Evolutionary conservation across 1,140 invertebrate genomes (phyloP).

Genomic region (Drosophila asahinai): DNA sequence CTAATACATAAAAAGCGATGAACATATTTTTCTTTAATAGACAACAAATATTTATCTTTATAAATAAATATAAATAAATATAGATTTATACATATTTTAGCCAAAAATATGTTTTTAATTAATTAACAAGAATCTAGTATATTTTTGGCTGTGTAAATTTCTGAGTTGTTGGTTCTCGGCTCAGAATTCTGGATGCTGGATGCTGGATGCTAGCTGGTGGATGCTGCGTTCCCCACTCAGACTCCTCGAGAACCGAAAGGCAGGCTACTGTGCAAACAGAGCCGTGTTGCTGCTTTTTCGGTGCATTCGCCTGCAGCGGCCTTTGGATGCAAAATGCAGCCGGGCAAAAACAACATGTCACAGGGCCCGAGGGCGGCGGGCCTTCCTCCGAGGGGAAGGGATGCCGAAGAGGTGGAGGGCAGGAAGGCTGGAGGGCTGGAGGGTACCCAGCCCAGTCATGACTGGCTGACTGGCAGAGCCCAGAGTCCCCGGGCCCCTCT

Average conservation of each 20-base stretch:
- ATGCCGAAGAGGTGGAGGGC: background rate
- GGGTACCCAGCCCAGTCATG: slow-evolving; percentile 30
- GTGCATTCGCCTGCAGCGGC: slow-evolving; percentile 75
- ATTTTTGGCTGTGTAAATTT: background rate
- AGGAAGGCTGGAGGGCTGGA: slow-evolving; percentile 12
- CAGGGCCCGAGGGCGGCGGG: slow-evolving; percentile 22
- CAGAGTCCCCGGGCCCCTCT: slow-evolving; percentile 8
- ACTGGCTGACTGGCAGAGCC: slow-evolving; percentile 35
- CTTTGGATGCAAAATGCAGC: slow-evolving; percentile 73
- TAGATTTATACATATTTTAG: too few species aligned
- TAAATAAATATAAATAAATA: too few species aligned
- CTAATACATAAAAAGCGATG: too few species aligned
- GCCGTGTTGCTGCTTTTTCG: slow-evolving; percentile 65
- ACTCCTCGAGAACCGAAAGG: slow-evolving; percentile 21
- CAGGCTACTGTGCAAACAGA: slow-evolving; percentile 76
- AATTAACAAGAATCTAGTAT: background rate
- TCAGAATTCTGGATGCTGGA: slow-evolving; percentile 11
- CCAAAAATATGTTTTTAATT: background rate
- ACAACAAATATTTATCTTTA: too few species aligned
- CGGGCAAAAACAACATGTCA: slow-evolving; percentile 75
- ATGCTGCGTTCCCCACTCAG: slow-evolving; percentile 10
- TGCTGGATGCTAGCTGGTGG: background rate
- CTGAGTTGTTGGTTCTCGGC: slow-evolving; percentile 7
- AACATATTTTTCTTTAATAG: too few species aligned
- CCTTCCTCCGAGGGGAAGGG: slow-evolving; percentile 1